Percentiles rank a stretch among this genome's conserved stretches.
phyloP scores from a whole-genome alignment of 2,113 vertebrate species.

The Falcunculus frontatus region DNA sequence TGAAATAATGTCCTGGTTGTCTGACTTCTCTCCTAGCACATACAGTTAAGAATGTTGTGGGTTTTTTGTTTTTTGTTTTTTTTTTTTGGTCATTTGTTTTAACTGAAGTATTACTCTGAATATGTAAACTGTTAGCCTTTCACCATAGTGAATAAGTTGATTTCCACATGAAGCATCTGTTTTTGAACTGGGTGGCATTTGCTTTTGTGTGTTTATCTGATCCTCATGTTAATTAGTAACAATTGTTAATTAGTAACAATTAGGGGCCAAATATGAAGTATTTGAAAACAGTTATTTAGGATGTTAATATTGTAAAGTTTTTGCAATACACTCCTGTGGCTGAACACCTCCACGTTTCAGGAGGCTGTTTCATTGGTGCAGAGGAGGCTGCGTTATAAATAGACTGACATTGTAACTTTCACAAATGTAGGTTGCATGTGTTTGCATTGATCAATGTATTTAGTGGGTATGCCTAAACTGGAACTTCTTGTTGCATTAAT shows the following conservation, averaged over 20 bases:
- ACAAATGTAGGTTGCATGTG: neutral
- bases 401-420: neutral
- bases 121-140: neutral
- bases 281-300: neutral
- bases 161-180: neutral
- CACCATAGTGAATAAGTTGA: neutral
- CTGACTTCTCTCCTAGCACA: neutral
- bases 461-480: neutral
- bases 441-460: neutral
- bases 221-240: neutral
- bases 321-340: neutral
- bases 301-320: neutral
- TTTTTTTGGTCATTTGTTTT: neutral
- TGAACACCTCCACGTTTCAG: neutral
- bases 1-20: neutral
- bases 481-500: neutral
- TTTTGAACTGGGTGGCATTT: neutral
- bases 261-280: neutral
- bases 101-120: neutral
- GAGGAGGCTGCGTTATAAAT: neutral
- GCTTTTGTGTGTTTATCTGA: neutral
- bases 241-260: neutral
- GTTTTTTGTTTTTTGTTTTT: accelerated
- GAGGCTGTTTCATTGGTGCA: neutral
- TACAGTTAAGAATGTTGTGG: neutral